Percentiles rank a stretch among this genome's conserved stretches.
These are phyloP conservation scores for Oppia nitens DNA, from an alignment of 1,140 invertebrate species.

Conservation along the genomic window DNA sequence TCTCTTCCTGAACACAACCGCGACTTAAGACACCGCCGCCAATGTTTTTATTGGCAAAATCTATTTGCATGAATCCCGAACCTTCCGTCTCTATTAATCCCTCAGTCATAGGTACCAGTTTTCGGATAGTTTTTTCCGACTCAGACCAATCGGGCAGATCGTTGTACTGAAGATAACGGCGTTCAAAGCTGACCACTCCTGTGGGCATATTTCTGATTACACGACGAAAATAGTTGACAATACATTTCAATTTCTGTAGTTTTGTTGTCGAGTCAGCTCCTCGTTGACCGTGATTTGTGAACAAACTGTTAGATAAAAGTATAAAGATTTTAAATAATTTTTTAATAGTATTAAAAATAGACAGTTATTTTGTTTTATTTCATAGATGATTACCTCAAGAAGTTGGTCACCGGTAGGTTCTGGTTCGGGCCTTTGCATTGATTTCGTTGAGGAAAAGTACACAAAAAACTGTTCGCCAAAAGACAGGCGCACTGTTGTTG, in stretches of 20 bases:
- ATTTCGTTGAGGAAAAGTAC: slow-evolving; percentile 62
- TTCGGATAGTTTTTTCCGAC: slow-evolving; percentile 26
- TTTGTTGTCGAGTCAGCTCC: no score
- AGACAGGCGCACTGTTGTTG: slow-evolving; percentile 70
- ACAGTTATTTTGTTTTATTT: no score
- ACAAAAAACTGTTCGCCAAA: slow-evolving; percentile 84
- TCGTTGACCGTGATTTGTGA: no score
- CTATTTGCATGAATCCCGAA: slow-evolving; percentile 59
- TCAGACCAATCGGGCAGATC: slow-evolving; percentile 48
- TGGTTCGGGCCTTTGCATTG: slow-evolving; percentile 41
- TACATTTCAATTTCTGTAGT: slow-evolving; percentile 53
- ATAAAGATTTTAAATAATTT: slow-evolving; percentile 12
- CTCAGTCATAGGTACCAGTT: slow-evolving; percentile 35
- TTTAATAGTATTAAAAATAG: background rate
- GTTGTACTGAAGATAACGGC: slow-evolving; percentile 37
- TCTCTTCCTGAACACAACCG: slow-evolving; percentile 73
- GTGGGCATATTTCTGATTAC: slow-evolving; percentile 48
- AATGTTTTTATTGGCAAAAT: slow-evolving; percentile 81
- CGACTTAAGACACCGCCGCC: slow-evolving; percentile 78
- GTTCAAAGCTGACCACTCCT: slow-evolving; percentile 59
- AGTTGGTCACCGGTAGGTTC: slow-evolving; percentile 49
- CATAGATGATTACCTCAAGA: slow-evolving; percentile 62
- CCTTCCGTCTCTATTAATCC: slow-evolving; percentile 67
- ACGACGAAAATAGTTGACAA: slow-evolving; percentile 66
- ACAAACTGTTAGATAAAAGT: slow-evolving; percentile 12